Evolutionary conservation across 2,888 invertebrate genomes (phyloP), one percentile per base, ranked within the genome.

Genomic region (Habroteleia sp.): DNA sequence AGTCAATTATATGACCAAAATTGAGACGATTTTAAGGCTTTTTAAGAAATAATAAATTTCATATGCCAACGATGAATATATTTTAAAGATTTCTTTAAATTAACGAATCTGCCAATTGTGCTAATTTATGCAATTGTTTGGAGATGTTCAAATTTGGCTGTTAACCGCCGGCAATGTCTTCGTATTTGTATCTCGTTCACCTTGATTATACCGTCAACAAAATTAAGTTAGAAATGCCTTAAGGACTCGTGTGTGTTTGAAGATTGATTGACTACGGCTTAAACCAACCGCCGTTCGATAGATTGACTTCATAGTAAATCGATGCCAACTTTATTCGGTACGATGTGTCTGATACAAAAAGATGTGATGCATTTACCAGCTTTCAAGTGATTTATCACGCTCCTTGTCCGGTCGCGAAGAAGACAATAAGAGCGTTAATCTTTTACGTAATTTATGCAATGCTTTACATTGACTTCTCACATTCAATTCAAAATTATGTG

Each of bases 191-290:
- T 52, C 35, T 58, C 39, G 14, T 54, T 56, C 27, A 35, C 17
- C 63, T 42, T 74, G 78, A 80, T 79, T 77, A 79, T 78, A 74
- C 76, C 78, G 72, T 80, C 77, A 80, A 75, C 65, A 54, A 75
- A 78, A 79, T 80, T 78, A 77, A 75, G 77, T 73, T 76, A 60
- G 76, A 80, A 77, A 73, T 69, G 77, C 76, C 76, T 62, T 25
- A 62, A 77, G 77, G 65, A 66, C 42, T 60, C 66, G 73, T 66
- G 68, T 33, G 63, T 42, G 58, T 56, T 44, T 37, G 42, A 58
- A 68, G 69, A 73, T 76, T 76, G 76, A 76, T 76, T 73, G 69
- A 73, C 76, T 65, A 60, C 56, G 69, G 66, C 65, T 74, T 72
- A 60, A 65, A 63, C 46, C 33, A 35, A 68, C 46, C 63, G 60